Conservation (phyloP, 2,888 invertebrate species). For the Ochropacha duplaris region DNA sequence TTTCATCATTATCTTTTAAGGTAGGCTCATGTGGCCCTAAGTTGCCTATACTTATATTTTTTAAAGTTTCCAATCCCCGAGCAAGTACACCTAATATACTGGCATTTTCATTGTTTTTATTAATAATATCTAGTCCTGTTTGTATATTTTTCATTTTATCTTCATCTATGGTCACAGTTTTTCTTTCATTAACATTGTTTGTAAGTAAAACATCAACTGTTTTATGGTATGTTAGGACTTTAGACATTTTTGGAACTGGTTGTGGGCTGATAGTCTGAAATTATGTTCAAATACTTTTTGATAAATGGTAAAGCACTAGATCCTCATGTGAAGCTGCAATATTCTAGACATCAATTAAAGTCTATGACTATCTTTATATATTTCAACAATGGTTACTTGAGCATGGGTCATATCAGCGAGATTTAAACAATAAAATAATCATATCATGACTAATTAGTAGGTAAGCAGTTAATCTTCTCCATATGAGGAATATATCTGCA, state of each 20-base stretch:
- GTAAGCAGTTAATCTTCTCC: too few species aligned
- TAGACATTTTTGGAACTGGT: neutral
- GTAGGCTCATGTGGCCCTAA: conserved; percentile 5
- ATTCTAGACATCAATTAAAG: too few species aligned
- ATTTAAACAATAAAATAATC: too few species aligned
- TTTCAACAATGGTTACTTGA: too few species aligned
- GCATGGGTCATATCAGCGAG: too few species aligned
- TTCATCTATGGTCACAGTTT: neutral
- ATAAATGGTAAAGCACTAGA: too few species aligned
- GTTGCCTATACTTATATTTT: too few species aligned
- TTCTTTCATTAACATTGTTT: neutral
- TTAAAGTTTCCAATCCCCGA: neutral
- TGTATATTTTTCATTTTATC: conserved; percentile 19
- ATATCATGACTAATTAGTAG: too few species aligned
- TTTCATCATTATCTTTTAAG: conserved; percentile 2
- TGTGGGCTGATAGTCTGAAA: conserved; percentile 14
- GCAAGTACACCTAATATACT: neutral
- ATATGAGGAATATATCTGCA: too few species aligned
- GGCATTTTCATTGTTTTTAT: conserved; percentile 12
- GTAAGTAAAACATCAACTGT: conserved; percentile 9
- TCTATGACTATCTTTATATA: too few species aligned
- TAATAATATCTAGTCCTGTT: conserved; percentile 28
- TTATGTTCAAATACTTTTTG: neutral
- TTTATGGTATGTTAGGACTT: conserved; percentile 9
- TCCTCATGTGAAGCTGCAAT: too few species aligned